Evolutionary conservation across 2,797 vertebrate species (phyloP), one percentile per base, ranked within the genome.

Genomic region (Chaunax sp.): DNA sequence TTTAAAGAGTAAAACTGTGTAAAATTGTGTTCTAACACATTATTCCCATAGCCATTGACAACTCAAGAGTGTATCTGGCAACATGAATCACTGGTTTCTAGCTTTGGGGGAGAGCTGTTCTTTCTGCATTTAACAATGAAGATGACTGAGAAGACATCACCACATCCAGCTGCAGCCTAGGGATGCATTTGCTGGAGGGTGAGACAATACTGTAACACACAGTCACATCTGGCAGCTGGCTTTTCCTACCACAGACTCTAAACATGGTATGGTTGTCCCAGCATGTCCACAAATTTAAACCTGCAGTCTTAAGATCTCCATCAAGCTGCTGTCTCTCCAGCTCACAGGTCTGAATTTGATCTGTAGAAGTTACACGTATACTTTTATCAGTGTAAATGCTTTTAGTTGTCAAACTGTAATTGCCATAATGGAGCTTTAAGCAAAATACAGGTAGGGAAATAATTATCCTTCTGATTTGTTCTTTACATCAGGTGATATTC

Each of bases 221-320:
- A 53, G 47, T 15, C 73, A 81, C 72, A 84, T 84, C 77, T 76
- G 77, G 65, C 72, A 51, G 38, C 58, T 53, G 64, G 38, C 47
- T 62, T 47, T 30, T 60, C 70, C 67, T 15, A n/a, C 62, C 40
- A 47, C 8, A 64, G 13, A n/a, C 0, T 18, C 3, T 2, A 30
- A 5, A 30, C 3, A 9, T 6, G 35, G 35, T 14, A 38, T 1
- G 1, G 8, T 30, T 55, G 16, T n/a, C 20, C 4, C 37, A 23
- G 33, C 16, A 15, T 62, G 38, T 54, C 62, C 22, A 19, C 23
- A 50, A 1, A 47, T 60, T 55, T 4, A 50, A 30, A 64, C 18
- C 28, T 30, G 28, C 28, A 5, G 3, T 9, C 28, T 30, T 9
- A 30, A 30, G 28, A 30, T 5, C 28, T 6, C 9, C 28, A 5